Conservation (phyloP, 2,797 vertebrate genomes). For the Ispidina picta region DNA sequence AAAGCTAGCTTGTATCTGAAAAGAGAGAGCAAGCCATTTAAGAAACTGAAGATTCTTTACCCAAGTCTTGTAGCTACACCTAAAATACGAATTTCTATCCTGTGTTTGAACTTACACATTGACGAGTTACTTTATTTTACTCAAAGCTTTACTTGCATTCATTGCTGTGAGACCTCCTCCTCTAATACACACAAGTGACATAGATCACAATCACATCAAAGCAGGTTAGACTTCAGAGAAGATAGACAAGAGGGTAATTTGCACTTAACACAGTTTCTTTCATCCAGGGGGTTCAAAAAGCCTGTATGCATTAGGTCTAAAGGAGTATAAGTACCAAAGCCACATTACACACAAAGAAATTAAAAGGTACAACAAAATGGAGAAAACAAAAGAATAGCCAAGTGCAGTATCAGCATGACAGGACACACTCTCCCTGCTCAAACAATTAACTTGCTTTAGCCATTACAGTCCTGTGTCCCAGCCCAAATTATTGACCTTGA, state of each 20-base stretch:
- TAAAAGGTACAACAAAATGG: constrained; percentile 17
- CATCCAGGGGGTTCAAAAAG: constrained; percentile 40
- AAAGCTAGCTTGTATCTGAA: background rate
- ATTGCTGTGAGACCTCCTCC: background rate
- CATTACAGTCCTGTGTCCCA: rapidly evolving
- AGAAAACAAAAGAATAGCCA: background rate
- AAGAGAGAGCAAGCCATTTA: constrained; percentile 12
- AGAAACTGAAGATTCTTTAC: constrained; percentile 27
- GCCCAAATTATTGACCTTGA: background rate
- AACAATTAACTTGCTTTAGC: background rate
- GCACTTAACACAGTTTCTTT: constrained; percentile 30
- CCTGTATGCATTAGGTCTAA: constrained; percentile 15
- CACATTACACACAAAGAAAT: background rate
- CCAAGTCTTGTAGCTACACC: constrained; percentile 1
- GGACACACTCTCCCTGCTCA: background rate
- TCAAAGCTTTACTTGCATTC: constrained; percentile 8
- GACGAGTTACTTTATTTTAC: background rate
- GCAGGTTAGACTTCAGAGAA: constrained; percentile 41
- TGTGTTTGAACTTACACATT: constrained; percentile 19
- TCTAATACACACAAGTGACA: background rate
- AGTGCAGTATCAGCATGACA: background rate
- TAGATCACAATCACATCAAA: constrained; percentile 46
- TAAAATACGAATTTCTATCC: constrained; percentile 26
- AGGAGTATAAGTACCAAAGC: background rate
- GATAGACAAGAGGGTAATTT: constrained; percentile 51